Conservation (phyloP, 2,888 invertebrate genomes). For the Nephrotoma flavescens region DNA sequence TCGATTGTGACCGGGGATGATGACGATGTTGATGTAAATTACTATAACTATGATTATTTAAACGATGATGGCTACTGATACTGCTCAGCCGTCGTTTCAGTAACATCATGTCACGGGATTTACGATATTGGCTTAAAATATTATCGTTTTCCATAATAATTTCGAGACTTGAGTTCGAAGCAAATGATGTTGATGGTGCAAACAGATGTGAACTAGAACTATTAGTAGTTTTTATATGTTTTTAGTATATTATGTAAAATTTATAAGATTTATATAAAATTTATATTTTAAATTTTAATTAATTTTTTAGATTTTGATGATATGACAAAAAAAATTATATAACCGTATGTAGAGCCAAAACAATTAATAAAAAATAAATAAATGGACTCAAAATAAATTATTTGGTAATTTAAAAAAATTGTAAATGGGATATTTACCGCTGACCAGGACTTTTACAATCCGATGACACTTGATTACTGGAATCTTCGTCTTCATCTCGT, state of each 20-base stretch:
- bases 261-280: not conserved
- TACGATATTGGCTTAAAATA: not conserved
- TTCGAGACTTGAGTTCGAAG: slow-evolving; percentile 12
- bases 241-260: not conserved
- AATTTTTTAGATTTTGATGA: not conserved
- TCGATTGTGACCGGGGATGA: not conserved
- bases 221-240: slow-evolving; percentile 3
- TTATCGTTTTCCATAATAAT: slow-evolving; percentile 2
- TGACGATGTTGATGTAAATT: not conserved
- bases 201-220: slow-evolving; percentile 12
- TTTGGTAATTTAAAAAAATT: not conserved
- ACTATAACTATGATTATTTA: not conserved
- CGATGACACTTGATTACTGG: slow-evolving; percentile 50
- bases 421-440: slow-evolving; percentile 33
- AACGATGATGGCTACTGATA: not conserved
- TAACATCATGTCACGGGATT: not conserved
- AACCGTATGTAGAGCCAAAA: not conserved
- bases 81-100: not conserved
- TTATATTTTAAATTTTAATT: not conserved
- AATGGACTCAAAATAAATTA: not conserved
- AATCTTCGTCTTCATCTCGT: slow-evolving; percentile 56
- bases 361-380: not conserved
- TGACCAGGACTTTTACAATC: slow-evolving; percentile 57
- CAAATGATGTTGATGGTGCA: slow-evolving; percentile 12
- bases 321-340: not conserved